Evolutionary conservation across 2,888 invertebrate genomes (phyloP), one percentile per base, ranked within the genome.

Genomic region (Trypoxylon attenuatum): DNA sequence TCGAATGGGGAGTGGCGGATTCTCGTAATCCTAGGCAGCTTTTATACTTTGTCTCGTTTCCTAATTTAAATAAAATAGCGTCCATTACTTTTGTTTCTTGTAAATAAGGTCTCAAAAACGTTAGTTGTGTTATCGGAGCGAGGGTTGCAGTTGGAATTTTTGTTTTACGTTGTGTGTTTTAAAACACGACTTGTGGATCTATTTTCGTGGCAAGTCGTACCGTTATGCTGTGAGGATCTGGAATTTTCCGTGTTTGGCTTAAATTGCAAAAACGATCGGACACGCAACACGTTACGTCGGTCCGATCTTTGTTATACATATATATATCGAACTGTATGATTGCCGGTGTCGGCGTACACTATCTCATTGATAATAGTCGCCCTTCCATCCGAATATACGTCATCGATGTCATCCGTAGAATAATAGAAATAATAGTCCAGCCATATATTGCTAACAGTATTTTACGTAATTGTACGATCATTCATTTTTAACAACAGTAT

Each of bases 381-480:
- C 33, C 18, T 42, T 18, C 16, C 41, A 2, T 43, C 25, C n/a
- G n/a, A 27, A 21, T 45, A 41, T 10, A 52, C 15, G 5, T 19
- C 27, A 49, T 25, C 42, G 23, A 38, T 51, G 45, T 56, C 23
- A 53, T 49, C 58, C 38, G 33, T 63, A 56, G 33, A 59, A 23
- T 51, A 56, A 63, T 64, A 55, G 57, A 38, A 33, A 33, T 63
- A 63, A 56, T 49, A 49, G 8, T 57, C 55, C 51, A 58, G 47
- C 52, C 43, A 58, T 54, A 49, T 57, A 49, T 64, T 45, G 55
- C 49, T 66, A 74, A 74, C 75, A 74, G 71, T 74, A 71, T 74
- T 61, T 45, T 53, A 53, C 29, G 15, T 63, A 63, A 49, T 50
- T 51, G 21, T 29, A 27, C 47, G 39, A 49, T 27, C 39, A 25